Conservation (phyloP, 2,113 vertebrate species). For the Upupa epops region DNA sequence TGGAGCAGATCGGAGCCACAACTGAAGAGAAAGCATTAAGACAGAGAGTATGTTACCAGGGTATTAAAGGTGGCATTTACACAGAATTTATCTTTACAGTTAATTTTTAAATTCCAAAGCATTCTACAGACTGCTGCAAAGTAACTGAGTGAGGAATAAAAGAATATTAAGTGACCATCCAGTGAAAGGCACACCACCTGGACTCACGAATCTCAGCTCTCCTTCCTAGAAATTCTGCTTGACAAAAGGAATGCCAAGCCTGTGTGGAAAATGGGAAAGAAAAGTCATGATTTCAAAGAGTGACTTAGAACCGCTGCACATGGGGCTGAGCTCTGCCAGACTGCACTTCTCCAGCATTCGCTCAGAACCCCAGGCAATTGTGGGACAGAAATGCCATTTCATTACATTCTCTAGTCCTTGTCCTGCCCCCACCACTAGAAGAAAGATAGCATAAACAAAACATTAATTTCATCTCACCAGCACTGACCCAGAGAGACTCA, state of each 20-base stretch:
- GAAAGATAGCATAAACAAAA: not conserved
- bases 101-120: not conserved
- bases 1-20: not conserved
- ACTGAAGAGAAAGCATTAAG: not conserved
- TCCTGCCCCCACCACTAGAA: not conserved
- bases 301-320: not conserved
- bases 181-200: not conserved
- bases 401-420: not conserved
- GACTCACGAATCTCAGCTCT: not conserved
- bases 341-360: not conserved
- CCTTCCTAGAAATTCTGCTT: conserved; percentile 8
- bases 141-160: conserved; percentile 22
- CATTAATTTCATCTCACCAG: conserved; percentile 17
- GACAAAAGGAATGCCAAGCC: conserved; percentile 35
- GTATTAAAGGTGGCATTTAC: not conserved
- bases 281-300: not conserved
- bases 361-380: not conserved
- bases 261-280: not conserved
- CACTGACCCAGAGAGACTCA: conserved; percentile 2
- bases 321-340: not conserved
- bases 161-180: not conserved
- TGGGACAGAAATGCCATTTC: not conserved
- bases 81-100: not conserved
- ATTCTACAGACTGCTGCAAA: not conserved
- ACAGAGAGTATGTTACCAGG: not conserved